Evolutionary conservation across 2,797 vertebrate species (phyloP).

Genomic region (Anniella stebbinsi): DNA sequence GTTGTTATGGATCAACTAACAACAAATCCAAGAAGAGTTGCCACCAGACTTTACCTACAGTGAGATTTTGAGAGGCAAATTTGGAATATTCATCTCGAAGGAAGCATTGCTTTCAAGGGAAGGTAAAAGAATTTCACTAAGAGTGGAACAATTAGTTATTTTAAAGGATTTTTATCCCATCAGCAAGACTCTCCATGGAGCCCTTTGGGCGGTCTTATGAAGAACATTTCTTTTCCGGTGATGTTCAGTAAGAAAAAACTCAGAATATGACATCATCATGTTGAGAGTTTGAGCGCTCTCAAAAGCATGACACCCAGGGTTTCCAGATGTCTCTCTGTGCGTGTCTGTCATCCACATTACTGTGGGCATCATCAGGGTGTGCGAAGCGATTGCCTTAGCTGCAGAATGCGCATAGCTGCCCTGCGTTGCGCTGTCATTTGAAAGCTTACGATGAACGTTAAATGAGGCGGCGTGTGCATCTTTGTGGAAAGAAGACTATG

Average conservation of each 20-base stretch:
- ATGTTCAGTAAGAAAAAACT: background rate
- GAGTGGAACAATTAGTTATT: background rate
- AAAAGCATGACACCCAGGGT: too few relatives aligned
- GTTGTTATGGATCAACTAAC: background rate
- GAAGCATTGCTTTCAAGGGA: background rate
- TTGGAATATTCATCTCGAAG: background rate
- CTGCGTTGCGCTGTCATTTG: background rate
- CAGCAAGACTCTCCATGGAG: background rate
- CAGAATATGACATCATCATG: background rate
- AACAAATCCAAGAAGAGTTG: background rate
- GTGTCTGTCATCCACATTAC: background rate
- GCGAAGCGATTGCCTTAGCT: background rate
- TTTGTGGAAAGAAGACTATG: conserved; percentile 36
- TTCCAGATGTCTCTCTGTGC: background rate
- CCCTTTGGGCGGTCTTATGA: background rate
- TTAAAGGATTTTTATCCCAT: background rate
- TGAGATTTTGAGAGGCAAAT: background rate
- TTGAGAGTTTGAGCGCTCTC: background rate
- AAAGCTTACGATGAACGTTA: background rate
- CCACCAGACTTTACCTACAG: background rate
- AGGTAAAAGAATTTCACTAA: background rate
- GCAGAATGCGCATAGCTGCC: background rate
- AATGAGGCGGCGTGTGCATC: background rate
- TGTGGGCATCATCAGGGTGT: background rate
- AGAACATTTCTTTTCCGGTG: background rate